These are phyloP conservation scores for Apodemia hepburni DNA, from an alignment of 2,888 invertebrate genomes.

Conservation along the genomic window DNA sequence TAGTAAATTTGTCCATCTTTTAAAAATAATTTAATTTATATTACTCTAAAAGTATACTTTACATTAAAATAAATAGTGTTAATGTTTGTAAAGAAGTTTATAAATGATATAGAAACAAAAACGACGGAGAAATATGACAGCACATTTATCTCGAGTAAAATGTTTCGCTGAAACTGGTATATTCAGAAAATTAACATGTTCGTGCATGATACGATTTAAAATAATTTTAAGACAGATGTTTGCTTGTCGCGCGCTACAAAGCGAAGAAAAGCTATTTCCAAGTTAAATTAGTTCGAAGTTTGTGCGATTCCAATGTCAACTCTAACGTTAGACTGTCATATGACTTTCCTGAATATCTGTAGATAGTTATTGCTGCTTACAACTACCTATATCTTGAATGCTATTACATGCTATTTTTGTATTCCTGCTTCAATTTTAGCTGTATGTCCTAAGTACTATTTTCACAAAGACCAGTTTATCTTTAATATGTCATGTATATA, in stretches of 20 bases:
- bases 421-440: no score
- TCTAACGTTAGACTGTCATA: constrained; percentile 4
- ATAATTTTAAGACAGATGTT: constrained; percentile 26
- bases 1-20: no score
- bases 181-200: constrained; percentile 13
- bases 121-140: background rate
- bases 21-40: no score
- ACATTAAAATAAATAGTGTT: background rate
- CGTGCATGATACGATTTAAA: constrained; percentile 9
- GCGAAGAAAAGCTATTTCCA: constrained; percentile 56
- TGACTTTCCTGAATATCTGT: background rate
- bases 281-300: constrained; percentile 64
- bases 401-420: no score
- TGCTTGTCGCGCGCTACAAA: constrained; percentile 32
- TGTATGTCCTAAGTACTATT: no score
- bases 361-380: no score
- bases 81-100: background rate
- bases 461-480: no score
- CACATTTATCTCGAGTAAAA: constrained; percentile 2
- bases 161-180: constrained; percentile 8
- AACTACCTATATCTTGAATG: no score
- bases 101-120: constrained; percentile 5
- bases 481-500: no score
- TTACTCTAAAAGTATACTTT: background rate
- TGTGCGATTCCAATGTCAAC: constrained; percentile 30